These are phyloP conservation scores for Cebidichthys violaceus DNA, from an alignment of 2,113 vertebrate genomes.

Conservation along the genomic window DNA sequence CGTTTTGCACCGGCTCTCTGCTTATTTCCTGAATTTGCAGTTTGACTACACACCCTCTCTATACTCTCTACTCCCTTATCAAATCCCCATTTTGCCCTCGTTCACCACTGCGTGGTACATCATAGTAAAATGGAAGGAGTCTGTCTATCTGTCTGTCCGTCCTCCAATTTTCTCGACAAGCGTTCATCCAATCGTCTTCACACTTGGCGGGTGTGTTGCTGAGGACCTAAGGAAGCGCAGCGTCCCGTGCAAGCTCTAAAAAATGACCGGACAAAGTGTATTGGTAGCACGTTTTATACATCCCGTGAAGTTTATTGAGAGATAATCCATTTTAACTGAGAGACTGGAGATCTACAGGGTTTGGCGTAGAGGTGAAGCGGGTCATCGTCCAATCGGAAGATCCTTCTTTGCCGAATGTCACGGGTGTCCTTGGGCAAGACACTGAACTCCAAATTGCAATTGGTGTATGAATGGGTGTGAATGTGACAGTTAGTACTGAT, in stretches of 20 bases:
- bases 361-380: background rate
- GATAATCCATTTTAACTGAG: background rate
- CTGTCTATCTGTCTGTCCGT: background rate
- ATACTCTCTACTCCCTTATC: conserved; percentile 7
- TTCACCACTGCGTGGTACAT: background rate
- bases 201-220: background rate
- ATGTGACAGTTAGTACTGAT: too few species aligned
- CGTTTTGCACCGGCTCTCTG: conserved; percentile 25
- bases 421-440: background rate
- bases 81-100: background rate
- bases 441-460: too few species aligned
- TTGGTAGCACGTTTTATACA: background rate
- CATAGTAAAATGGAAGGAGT: background rate
- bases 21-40: conserved; percentile 31
- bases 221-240: background rate
- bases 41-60: background rate
- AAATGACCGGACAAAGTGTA: background rate
- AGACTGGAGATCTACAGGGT: background rate
- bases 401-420: background rate
- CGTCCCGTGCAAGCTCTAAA: background rate
- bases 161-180: background rate
- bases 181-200: background rate
- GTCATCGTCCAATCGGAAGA: background rate
- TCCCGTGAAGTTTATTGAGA: background rate
- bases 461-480: too few species aligned